These are phyloP conservation scores for Malaclemys terrapin DNA, from an alignment of 2,113 vertebrate genomes.

Conservation along the genomic window DNA sequence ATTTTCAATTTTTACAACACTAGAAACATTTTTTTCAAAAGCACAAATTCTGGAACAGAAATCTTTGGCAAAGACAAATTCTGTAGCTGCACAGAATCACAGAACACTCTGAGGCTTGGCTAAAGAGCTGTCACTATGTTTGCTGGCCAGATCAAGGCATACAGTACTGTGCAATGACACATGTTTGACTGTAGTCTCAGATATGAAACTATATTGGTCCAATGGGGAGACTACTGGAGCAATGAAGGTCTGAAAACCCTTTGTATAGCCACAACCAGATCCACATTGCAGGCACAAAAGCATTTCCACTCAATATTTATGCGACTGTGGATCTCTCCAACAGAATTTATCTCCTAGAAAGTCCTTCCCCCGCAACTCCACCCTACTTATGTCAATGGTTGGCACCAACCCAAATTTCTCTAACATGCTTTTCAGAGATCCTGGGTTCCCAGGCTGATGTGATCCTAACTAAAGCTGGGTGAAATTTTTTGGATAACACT, in stretches of 20 bases:
- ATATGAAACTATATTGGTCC: rapidly evolving
- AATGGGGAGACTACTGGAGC: neutral
- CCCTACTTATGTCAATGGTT: neutral
- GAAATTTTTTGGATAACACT: neutral
- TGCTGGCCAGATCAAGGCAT: rapidly evolving
- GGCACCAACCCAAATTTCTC: neutral
- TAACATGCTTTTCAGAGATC: neutral
- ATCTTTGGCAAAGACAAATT: neutral
- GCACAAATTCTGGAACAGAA: neutral
- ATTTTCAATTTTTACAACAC: no score
- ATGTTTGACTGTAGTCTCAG: rapidly evolving
- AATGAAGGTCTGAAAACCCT: neutral
- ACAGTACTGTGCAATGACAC: rapidly evolving
- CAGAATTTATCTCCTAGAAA: rapidly evolving
- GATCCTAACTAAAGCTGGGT: rapidly evolving
- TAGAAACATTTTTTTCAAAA: neutral
- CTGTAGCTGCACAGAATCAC: neutral
- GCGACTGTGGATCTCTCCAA: neutral
- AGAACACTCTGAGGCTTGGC: neutral
- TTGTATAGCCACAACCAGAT: neutral
- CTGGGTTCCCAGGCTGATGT: neutral
- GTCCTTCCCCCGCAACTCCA: neutral
- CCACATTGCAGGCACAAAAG: neutral
- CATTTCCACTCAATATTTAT: rapidly evolving
- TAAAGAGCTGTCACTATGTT: neutral